Base-by-base conservation (phyloP, 1,140 invertebrate species). In the Drosophila chauvacae region DNA sequence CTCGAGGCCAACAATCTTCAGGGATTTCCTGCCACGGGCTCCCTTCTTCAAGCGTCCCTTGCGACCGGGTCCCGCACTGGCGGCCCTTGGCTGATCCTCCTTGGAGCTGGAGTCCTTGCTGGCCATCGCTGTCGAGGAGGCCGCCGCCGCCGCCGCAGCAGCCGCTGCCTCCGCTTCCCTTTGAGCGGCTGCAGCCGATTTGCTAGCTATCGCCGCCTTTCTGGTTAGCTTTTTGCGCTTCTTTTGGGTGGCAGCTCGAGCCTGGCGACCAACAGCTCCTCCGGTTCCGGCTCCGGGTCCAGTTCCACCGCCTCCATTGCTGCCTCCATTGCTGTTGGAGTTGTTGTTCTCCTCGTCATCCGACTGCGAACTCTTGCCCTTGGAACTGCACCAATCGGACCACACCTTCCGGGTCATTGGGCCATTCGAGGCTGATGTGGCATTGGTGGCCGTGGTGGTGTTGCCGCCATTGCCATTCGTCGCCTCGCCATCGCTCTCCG, bases 1-100 rank as follows among this genome's bases (percentile, higher is more conserved):
- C 93, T 98, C 97, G 57, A 98, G 93, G 20, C 97, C 97, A 65
- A 96, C 96, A 77, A 97, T 97, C 93, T 93, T 93, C 10, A 92
- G 44, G 23, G 77, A 90, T 13, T 91, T 92, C 9, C 81, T 66
- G 9, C 91, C 86, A 0, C 91, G 80, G 1, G 76, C 78, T 1
- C 85, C 85, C 75, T 93, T 80, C 51, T 90, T 90, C 30, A 90
- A 80, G 48, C 90, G 87, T 3, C 88, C 91, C 55, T 92, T 87
- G 26, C 91, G 87, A 0, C 90, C 91, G 7, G 91, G 91, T 0
- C 91, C 65, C 0, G 71, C 61, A 23, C 72, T 68, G 0, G 65
- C 73, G 0, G 65, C 77, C 33, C 81, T 47, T 5, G 73, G 74
- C 41, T 75, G 74, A 64, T 90, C 81, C 61, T 86, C 90, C 42